Evolutionary conservation across 2,888 invertebrate genomes (phyloP).

Genomic region (Andrena marginata): DNA sequence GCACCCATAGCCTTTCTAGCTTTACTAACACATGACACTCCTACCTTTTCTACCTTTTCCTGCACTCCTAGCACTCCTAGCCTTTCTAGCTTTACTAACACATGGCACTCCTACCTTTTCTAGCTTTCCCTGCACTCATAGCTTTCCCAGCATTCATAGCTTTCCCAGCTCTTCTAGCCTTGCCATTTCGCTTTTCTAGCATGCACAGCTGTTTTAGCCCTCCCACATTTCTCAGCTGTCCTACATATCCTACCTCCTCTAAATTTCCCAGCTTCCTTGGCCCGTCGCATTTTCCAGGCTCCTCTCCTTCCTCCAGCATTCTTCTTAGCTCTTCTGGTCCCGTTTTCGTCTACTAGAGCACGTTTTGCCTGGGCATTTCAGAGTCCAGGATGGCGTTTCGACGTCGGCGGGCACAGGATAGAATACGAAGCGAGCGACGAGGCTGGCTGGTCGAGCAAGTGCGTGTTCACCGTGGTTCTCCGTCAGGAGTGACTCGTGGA

Average conservation of each 20-base stretch:
- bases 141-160: not conserved
- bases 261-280: no score
- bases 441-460: slow-evolving; percentile 85
- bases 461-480: slow-evolving; percentile 84
- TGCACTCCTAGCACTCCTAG: not conserved
- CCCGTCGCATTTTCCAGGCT: no score
- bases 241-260: not conserved
- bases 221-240: not conserved
- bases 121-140: not conserved
- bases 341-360: not conserved
- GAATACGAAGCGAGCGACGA: slow-evolving; percentile 86
- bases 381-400: slow-evolving; percentile 85
- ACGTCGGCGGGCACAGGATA: slow-evolving; percentile 85
- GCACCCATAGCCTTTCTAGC: not conserved
- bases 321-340: not conserved
- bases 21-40: not conserved
- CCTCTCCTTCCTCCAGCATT: no score
- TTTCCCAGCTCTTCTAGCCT: not conserved
- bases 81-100: not conserved
- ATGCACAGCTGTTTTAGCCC: not conserved
- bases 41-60: not conserved
- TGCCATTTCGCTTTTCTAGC: no score
- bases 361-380: slow-evolving; percentile 67
- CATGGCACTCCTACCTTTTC: not conserved
- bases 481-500: slow-evolving; percentile 70